phyloP scores from a whole-genome alignment of 2,113 vertebrate species.

The Dolichotis patagonum region DNA sequence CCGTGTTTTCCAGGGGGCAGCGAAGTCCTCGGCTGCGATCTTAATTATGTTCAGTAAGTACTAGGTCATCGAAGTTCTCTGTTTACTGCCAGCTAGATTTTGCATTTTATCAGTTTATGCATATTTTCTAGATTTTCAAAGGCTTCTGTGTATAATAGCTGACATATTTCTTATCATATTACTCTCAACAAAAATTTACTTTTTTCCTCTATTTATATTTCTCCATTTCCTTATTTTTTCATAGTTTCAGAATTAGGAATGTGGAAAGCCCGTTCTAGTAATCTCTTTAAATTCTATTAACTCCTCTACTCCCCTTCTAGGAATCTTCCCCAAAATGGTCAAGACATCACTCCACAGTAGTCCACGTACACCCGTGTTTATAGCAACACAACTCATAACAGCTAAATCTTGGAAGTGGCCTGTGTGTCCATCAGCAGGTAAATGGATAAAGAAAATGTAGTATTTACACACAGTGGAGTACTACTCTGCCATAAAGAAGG shows the following conservation, averaged over 20 bases:
- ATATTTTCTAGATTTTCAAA: background rate
- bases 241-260: background rate
- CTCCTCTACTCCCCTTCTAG: background rate
- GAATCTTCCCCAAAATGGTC: background rate
- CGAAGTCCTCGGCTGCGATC: background rate
- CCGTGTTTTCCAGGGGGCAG: background rate
- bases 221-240: too few species aligned
- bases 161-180: background rate
- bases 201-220: background rate
- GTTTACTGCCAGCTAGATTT: background rate
- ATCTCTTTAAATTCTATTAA: background rate
- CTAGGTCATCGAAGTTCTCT: background rate
- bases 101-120: too few species aligned
- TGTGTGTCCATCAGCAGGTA: background rate
- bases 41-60: background rate
- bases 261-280: background rate
- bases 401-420: background rate
- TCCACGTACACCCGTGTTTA: accelerated
- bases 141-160: background rate
- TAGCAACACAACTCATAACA: background rate
- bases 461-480: background rate
- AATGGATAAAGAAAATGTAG: background rate
- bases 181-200: background rate
- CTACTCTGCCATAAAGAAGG: background rate
- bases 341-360: background rate